Evolutionary conservation across 2,113 vertebrate genomes (phyloP).

Genomic region (Entelurus aequoreus): DNA sequence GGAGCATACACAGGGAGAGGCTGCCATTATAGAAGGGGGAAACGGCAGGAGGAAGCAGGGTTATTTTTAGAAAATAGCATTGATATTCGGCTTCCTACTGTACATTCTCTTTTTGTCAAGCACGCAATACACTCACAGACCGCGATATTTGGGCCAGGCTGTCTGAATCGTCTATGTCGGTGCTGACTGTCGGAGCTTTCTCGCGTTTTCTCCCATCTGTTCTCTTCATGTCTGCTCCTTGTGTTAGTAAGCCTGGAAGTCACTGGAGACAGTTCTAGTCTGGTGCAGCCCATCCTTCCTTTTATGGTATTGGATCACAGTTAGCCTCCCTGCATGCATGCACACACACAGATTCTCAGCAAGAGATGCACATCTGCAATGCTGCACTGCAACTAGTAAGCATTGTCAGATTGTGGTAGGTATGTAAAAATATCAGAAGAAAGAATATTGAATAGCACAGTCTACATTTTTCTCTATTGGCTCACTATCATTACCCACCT

Average conservation of each 20-base stretch:
- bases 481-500: constrained; percentile 11
- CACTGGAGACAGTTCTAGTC: constrained; percentile 44
- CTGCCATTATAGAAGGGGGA: constrained; percentile 55
- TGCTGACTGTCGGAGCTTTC: constrained; percentile 25
- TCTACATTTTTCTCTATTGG: not conserved
- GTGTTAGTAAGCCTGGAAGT: constrained; percentile 39
- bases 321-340: constrained; percentile 20
- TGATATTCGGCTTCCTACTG: constrained; percentile 60
- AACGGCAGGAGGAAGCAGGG: constrained; percentile 31
- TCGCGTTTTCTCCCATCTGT: constrained; percentile 37
- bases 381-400: constrained; percentile 32
- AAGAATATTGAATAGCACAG: constrained; percentile 3
- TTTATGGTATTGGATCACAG: constrained; percentile 56
- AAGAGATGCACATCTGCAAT: constrained; percentile 43
- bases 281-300: constrained; percentile 57
- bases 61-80: constrained; percentile 69
- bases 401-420: constrained; percentile 6
- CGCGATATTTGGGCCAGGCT: constrained; percentile 18
- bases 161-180: constrained; percentile 12
- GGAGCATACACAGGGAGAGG: constrained; percentile 61
- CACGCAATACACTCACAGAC: constrained; percentile 22
- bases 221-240: constrained; percentile 28
- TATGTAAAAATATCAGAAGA: constrained; percentile 10
- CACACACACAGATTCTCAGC: constrained; percentile 17
- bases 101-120: constrained; percentile 37